These are phyloP conservation scores for Drosophila equinoxialis DNA, from an alignment of 1,140 invertebrate species.

Conservation along the genomic window DNA sequence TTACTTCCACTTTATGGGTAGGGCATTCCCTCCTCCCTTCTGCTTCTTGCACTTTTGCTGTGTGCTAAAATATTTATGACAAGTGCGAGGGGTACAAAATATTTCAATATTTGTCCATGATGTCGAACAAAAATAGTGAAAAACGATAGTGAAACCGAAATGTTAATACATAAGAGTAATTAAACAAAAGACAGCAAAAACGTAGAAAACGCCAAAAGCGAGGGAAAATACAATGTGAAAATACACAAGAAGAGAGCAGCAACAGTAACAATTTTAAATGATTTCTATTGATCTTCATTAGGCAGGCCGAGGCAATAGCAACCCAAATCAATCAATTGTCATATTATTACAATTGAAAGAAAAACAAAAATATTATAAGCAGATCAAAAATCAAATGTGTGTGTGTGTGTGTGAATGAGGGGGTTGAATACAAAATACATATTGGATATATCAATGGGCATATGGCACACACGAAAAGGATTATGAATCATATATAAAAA, in stretches of 20 bases:
- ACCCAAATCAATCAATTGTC: slow-evolving; percentile 54
- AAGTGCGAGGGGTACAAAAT: slow-evolving; percentile 56
- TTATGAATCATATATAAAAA: slow-evolving; percentile 1
- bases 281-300: slow-evolving; percentile 59
- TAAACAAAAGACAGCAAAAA: slow-evolving; percentile 56
- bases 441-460: slow-evolving; percentile 10
- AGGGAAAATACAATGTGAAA: background rate
- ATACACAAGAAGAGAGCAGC: slow-evolving; percentile 13
- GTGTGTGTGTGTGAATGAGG: slow-evolving; percentile 15
- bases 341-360: slow-evolving; percentile 24
- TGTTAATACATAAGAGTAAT: slow-evolving; percentile 57
- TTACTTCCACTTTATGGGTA: slow-evolving; percentile 20
- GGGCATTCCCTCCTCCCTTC: background rate
- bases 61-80: slow-evolving; percentile 77
- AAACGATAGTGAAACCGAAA: slow-evolving; percentile 19
- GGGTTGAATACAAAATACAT: slow-evolving; percentile 12
- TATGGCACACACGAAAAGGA: background rate
- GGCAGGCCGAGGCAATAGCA: slow-evolving; percentile 21
- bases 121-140: slow-evolving; percentile 24
- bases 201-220: background rate
- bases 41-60: slow-evolving; percentile 2
- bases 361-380: slow-evolving; percentile 27
- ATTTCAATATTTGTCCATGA: slow-evolving; percentile 66
- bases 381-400: slow-evolving; percentile 27
- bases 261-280: slow-evolving; percentile 37